Conservation (phyloP, 1,140 invertebrate genomes). For the Solen grandis region DNA sequence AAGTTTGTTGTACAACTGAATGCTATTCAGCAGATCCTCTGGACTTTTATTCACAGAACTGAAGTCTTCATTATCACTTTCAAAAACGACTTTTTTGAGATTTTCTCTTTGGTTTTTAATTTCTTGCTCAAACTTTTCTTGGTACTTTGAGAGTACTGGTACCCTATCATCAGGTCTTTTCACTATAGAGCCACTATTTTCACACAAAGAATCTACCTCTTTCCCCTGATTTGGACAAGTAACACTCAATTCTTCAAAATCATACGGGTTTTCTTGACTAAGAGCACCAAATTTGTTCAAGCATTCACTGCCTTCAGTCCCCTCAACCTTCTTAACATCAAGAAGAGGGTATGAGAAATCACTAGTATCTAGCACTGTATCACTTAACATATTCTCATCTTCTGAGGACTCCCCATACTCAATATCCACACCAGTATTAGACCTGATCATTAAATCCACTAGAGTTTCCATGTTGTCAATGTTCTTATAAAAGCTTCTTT, state of each 20-base stretch:
- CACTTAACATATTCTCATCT: not conserved
- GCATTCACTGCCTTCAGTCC: not conserved
- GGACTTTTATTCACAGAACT: constrained; percentile 27
- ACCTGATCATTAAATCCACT: constrained; percentile 37
- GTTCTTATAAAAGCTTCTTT: constrained; percentile 46
- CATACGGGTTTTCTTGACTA: too few relatives aligned
- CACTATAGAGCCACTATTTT: too few relatives aligned
- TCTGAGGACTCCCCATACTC: not conserved
- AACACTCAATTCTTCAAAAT: too few relatives aligned
- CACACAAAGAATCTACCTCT: not conserved
- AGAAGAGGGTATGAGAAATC: not conserved
- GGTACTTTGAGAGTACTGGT: constrained; percentile 14
- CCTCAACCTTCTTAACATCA: not conserved
- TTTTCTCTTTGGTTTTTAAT: constrained; percentile 44
- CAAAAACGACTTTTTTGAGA: constrained; percentile 39
- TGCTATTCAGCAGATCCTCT: constrained; percentile 29
- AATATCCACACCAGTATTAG: constrained; percentile 2
- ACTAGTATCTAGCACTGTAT: not conserved
- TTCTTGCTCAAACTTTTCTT: constrained; percentile 44
- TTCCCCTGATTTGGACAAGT: too few relatives aligned
- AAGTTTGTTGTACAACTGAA: constrained; percentile 28
- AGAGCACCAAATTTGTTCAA: too few relatives aligned
- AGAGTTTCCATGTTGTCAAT: constrained; percentile 48
- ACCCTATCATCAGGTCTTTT: not conserved
- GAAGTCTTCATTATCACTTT: constrained; percentile 21